Evolutionary conservation across 2,797 vertebrate genomes (phyloP).

Genomic region (Linurgus olivaceus): DNA sequence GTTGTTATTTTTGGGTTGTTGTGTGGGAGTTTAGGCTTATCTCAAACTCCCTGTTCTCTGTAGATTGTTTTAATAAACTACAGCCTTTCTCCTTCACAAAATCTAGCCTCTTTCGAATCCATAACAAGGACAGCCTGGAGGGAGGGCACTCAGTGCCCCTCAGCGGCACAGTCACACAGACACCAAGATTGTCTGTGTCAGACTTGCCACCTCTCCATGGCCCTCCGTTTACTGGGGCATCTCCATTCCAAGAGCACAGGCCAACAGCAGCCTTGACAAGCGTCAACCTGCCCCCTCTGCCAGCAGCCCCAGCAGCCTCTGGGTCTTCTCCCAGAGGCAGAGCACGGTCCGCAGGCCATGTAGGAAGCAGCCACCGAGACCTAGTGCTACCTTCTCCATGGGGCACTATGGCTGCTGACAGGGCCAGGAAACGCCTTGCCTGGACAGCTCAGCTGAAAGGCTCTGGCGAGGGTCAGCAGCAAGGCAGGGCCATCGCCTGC

Average conservation of each 20-base stretch:
- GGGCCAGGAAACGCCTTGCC: not conserved
- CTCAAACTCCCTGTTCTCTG: no score
- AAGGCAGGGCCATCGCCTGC: not conserved
- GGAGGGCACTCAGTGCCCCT: fast-evolving
- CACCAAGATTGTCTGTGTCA: not conserved
- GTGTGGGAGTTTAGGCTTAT: no score
- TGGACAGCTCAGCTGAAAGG: fast-evolving
- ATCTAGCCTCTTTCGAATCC: no score
- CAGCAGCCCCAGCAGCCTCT: not conserved
- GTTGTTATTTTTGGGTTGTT: no score
- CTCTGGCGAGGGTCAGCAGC: not conserved
- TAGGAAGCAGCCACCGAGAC: fast-evolving
- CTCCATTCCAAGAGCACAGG: not conserved
- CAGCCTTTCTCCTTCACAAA: no score
- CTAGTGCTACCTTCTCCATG: not conserved
- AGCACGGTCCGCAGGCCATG: fast-evolving
- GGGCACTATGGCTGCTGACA: not conserved
- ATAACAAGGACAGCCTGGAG: not conserved
- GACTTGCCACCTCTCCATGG: not conserved
- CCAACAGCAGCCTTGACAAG: not conserved
- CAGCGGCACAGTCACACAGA: not conserved
- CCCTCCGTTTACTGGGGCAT: no score
- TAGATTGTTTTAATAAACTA: no score
- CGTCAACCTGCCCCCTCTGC: not conserved
- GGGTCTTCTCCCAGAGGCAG: not conserved